Conservation (phyloP, 2,113 vertebrate genomes). For the Seriola dumerili region DNA sequence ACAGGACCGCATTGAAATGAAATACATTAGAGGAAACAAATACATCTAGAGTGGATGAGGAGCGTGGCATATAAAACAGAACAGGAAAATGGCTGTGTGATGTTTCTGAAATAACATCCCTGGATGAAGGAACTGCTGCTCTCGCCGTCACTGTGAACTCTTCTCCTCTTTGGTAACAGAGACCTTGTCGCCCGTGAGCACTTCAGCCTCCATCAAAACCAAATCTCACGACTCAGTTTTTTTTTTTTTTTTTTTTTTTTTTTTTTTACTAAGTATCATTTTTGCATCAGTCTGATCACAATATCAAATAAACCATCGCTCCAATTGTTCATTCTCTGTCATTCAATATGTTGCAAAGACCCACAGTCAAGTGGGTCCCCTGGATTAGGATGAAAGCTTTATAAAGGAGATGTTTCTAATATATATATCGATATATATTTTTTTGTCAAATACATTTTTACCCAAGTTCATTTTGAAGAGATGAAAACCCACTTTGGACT, state of each 20-base stretch:
- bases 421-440: conserved; percentile 45
- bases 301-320: not conserved
- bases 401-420: conserved; percentile 63
- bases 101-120: conserved; percentile 59
- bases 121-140: conserved; percentile 49
- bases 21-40: conserved; percentile 75
- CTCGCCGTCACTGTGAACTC: conserved; percentile 13
- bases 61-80: conserved; percentile 51
- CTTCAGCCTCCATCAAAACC: conserved; percentile 40
- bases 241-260: not conserved
- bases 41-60: conserved; percentile 66
- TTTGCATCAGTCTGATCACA: conserved; percentile 11
- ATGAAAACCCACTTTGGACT: conserved; percentile 69
- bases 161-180: conserved; percentile 46
- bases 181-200: conserved; percentile 17
- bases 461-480: conserved; percentile 67
- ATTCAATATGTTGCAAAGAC: conserved; percentile 32
- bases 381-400: conserved; percentile 48
- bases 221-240: not conserved
- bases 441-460: conserved; percentile 65
- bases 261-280: not conserved
- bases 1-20: conserved; percentile 74
- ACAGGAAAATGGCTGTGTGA: conserved; percentile 43
- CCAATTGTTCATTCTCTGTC: conserved; percentile 32
- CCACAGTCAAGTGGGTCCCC: conserved; percentile 5